Percentiles rank a stretch among this genome's conserved stretches.
These are phyloP conservation scores for Atractosteus spatula DNA, from an alignment of 2,113 vertebrate species.

Conservation along the genomic window DNA sequence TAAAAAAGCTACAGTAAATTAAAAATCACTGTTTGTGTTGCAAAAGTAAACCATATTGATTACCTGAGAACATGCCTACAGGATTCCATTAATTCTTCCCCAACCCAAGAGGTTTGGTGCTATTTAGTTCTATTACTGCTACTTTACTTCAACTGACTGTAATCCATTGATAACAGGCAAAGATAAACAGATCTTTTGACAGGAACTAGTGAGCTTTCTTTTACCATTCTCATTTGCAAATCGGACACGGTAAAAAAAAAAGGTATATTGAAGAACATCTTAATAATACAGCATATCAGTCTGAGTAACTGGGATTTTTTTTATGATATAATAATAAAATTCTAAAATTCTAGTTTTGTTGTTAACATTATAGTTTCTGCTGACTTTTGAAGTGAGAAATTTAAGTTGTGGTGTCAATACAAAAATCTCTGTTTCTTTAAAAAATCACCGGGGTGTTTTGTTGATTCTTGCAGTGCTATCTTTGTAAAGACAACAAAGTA, in stretches of 20 bases:
- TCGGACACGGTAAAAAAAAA: neutral
- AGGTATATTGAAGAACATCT: neutral
- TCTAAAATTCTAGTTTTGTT: neutral
- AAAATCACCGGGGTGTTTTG: too few species aligned
- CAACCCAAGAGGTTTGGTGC: neutral
- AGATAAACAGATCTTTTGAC: conserved; percentile 13
- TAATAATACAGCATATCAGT: neutral
- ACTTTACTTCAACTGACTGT: conserved; percentile 1
- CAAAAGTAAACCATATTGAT: conserved; percentile 6
- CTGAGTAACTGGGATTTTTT: neutral
- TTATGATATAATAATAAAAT: too few species aligned
- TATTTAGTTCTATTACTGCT: conserved; percentile 11
- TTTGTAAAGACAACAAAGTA: too few species aligned
- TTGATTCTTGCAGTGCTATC: too few species aligned
- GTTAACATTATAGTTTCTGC: too few species aligned
- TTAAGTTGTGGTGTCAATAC: too few species aligned
- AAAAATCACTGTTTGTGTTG: conserved; percentile 2
- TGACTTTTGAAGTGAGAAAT: too few species aligned
- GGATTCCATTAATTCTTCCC: conserved; percentile 8
- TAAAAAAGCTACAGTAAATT: neutral
- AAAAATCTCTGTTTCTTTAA: too few species aligned
- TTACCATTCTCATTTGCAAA: conserved; percentile 2
- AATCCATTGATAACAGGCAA: conserved; percentile 1
- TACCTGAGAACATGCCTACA: neutral
- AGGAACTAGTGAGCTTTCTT: conserved; percentile 1